Conservation (phyloP, 1,140 invertebrate species). For the Microplitis demolitor region DNA sequence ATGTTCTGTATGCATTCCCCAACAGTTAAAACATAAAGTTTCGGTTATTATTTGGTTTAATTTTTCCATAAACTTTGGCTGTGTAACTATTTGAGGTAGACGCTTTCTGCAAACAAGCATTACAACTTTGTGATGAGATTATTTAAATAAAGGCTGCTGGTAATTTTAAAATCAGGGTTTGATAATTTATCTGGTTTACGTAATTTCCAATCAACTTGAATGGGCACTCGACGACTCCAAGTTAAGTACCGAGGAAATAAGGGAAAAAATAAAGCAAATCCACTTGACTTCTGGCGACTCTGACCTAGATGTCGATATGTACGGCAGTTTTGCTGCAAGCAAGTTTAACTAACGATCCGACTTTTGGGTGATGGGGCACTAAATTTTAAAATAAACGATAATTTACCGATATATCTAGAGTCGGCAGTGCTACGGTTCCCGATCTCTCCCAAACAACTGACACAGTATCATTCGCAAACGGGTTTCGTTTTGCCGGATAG, state of each 20-base stretch:
- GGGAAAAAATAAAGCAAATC: not conserved
- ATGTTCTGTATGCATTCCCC: too few relatives aligned
- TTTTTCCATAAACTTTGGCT: too few relatives aligned
- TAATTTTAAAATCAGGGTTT: too few relatives aligned
- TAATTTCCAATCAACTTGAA: too few relatives aligned
- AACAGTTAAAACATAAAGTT: too few relatives aligned
- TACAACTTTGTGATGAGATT: too few relatives aligned
- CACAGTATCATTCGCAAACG: too few relatives aligned
- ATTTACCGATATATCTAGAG: slow-evolving; percentile 41
- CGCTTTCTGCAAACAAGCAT: too few relatives aligned
- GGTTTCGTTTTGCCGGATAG: slow-evolving; percentile 41
- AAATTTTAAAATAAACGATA: slow-evolving; percentile 45
- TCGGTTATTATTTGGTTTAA: too few relatives aligned
- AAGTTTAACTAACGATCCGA: not conserved
- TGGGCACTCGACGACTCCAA: not conserved
- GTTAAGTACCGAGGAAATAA: not conserved
- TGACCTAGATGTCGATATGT: not conserved
- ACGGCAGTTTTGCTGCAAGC: not conserved
- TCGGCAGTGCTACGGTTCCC: not conserved
- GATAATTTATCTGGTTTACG: too few relatives aligned
- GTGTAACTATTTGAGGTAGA: too few relatives aligned
- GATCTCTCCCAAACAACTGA: slow-evolving; percentile 25
- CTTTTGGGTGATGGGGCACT: slow-evolving; percentile 6
- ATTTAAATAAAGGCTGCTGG: too few relatives aligned
- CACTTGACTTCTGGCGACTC: not conserved